phyloP scores from a whole-genome alignment of 30 jellyfish, hydroid and myxozoan species.

The Pelagia noctiluca region DNA sequence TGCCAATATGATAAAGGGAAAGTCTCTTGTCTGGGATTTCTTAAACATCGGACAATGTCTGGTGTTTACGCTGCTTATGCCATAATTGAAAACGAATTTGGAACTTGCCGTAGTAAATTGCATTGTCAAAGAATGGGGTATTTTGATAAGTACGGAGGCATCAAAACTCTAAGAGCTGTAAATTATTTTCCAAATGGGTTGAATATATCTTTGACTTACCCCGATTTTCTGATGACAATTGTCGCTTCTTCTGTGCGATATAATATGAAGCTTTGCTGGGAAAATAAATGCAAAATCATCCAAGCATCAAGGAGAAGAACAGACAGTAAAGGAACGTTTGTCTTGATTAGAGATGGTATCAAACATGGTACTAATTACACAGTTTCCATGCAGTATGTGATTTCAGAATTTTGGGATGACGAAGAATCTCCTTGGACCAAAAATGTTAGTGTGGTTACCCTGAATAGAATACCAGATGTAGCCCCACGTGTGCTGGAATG shows the following conservation, averaged over 20 bases:
- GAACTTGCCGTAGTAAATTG: constrained; percentile 20
- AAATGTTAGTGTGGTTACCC: constrained; percentile 3
- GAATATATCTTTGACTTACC: constrained; percentile 42
- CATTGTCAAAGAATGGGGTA: constrained; percentile 19
- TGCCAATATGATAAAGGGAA: not conserved
- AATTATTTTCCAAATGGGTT: not conserved
- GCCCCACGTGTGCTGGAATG: constrained; percentile 20
- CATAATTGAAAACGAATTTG: constrained; percentile 20
- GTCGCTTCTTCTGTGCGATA: not conserved
- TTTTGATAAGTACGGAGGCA: constrained; percentile 38
- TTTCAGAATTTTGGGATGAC: not conserved
- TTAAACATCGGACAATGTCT: not conserved
- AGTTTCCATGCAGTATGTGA: constrained; percentile 7
- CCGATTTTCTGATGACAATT: not conserved
- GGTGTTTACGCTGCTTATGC: constrained; percentile 13
- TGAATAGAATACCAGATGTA: constrained; percentile 19
- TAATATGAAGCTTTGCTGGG: constrained; percentile 24
- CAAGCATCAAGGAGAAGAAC: not conserved
- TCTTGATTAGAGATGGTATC: not conserved
- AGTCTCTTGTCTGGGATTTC: not conserved
- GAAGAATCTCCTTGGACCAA: constrained; percentile 56
- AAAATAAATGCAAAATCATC: not conserved
- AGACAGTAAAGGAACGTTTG: not conserved
- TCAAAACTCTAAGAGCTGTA: not conserved
- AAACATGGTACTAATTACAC: constrained; percentile 20